Evolutionary conservation across 2,113 vertebrate genomes (phyloP), one percentile per base, ranked within the genome.

Genomic region (Phalacrocorax aristotelis): DNA sequence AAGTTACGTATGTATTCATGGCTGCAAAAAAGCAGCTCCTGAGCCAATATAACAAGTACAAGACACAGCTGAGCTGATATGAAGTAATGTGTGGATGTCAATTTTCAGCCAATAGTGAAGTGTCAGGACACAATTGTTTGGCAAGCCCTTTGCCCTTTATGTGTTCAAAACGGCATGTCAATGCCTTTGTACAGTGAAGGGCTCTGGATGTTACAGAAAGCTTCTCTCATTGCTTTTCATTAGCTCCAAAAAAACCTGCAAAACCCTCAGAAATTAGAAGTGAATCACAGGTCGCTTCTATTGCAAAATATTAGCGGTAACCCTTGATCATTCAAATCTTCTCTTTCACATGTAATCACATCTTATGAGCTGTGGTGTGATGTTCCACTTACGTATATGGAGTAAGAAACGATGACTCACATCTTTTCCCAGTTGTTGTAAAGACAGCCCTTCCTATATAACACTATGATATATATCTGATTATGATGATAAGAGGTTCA

Each of bases 101-200:
- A 90, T 96, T 93, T 96, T 80, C 94, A 96, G 95, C 46, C 89
- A 91, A 29, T 17, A 95, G 77, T 68, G 72, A 95, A 88, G 95
- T 96, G 96, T 95, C 68, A 85, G 90, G 71, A 93, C 95, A 84
- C 68, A 91, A 79, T 16, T 76, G 85, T 96, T 96, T 98, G 97
- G 96, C 97, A 96, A 95, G 94, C 38, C 89, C 95, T 96, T 95
- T 95, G 87, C 91, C 89, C 94, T 96, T 95, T 91, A 95, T n/a
- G 95, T 95, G 93, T 97, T 83, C 80, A 68, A 65, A 76, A 69
- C 7, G 10, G 75, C 1, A 0, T 92, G 93, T n/a, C 1, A 4
- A 66, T 92, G 86, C 77, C 74, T 93, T 76, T 34, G 66, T 17
- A 36, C 21, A 21, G 55, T 4, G 10, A 40, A 72, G 27, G 48